Base-by-base conservation (phyloP, 2,888 invertebrate genomes). In the Meloe dianella region DNA sequence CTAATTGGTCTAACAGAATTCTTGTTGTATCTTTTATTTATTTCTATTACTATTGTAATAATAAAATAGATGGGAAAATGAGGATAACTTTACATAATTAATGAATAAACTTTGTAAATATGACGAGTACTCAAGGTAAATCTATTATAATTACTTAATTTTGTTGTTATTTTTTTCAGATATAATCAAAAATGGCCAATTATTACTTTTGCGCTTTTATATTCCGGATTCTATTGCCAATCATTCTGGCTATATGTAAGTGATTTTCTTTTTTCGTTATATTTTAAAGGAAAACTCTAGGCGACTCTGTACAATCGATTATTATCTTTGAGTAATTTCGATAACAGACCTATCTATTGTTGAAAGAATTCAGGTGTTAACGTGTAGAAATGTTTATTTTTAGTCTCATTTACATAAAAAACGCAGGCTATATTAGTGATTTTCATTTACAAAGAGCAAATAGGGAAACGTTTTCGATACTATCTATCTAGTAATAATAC, bases 221-320 rank as follows among this genome's bases (percentile, higher is more conserved):
- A 54, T 79, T 87, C 77, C 83, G 87, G 80, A 80, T 87, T 71
- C 79, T 86, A 63, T 82, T 87, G 73, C 87, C 88, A 64, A 76
- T 83, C 66, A 80, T 86, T 68, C 83, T 88, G 58, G 79, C 85
- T 73, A 83, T 84, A 79, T 85, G 88, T 88, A 80, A 88, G 88
- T 85, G 73, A 24, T 60, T 72, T 29, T 61, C 0, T 22, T 38
- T 61, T 60, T 54, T 0, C 3, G 6, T 5, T 3, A 32, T 59
- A n/a, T 7, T 27, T 22, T 20, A 30, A 32, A 14, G 0, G 7
- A 60, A 30, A 38, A 38, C 38, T 38, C 6, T 38, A 38, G n/a
- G n/a, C n/a, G n/a, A n/a, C n/a, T n/a, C n/a, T n/a, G n/a, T n/a
- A n/a, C n/a, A n/a, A n/a, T n/a, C n/a, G n/a, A n/a, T n/a, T n/a